Evolutionary conservation across 2,888 invertebrate species (phyloP).

Genomic region (Leptinotarsa peninsularis): DNA sequence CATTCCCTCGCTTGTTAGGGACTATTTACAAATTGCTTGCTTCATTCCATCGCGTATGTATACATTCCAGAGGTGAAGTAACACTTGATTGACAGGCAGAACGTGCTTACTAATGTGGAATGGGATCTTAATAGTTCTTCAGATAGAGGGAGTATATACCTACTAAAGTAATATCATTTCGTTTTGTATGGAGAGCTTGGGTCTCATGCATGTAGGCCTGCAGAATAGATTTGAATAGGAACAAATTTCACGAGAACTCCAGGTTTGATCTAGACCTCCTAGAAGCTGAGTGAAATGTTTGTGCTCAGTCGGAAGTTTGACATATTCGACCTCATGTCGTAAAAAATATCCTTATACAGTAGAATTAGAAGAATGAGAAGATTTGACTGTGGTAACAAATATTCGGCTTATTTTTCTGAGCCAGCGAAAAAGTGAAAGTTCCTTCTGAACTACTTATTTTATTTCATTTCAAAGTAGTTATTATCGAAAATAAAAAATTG

Average conservation of each 20-base stretch:
- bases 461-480: too few relatives aligned
- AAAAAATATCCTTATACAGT: too few relatives aligned
- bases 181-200: not conserved
- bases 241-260: not conserved
- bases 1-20: constrained; percentile 44
- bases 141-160: not conserved
- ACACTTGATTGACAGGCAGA: constrained; percentile 11
- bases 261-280: too few relatives aligned
- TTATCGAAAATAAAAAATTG: too few relatives aligned
- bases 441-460: too few relatives aligned
- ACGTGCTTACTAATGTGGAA: not conserved
- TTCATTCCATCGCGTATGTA: constrained; percentile 14
- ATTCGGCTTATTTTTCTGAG: too few relatives aligned
- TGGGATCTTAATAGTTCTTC: not conserved
- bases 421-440: too few relatives aligned
- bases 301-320: too few relatives aligned
- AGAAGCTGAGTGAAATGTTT: too few relatives aligned
- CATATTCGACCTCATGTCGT: too few relatives aligned
- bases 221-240: not conserved
- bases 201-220: not conserved
- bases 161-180: not conserved
- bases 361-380: too few relatives aligned
- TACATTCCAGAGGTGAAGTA: constrained; percentile 1
- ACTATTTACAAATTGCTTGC: constrained; percentile 10
- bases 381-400: too few relatives aligned